These are phyloP conservation scores for Pipistrellus pygmaeus DNA, from an alignment of 2,797 vertebrate species.

Conservation along the genomic window DNA sequence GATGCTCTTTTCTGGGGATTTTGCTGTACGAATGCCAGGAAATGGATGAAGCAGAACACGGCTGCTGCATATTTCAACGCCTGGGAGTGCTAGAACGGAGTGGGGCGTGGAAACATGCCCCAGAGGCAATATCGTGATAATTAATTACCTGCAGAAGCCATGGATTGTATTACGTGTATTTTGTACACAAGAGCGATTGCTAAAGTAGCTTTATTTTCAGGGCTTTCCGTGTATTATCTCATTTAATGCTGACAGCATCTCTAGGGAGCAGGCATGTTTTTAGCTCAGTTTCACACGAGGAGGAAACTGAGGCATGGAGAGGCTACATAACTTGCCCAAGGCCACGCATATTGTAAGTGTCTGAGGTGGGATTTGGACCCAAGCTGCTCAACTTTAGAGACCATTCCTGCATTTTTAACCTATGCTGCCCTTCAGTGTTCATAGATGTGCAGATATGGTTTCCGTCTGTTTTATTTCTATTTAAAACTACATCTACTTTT, in stretches of 20 bases:
- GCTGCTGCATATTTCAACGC: not conserved
- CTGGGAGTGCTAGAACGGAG: not conserved
- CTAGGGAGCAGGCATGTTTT: not conserved
- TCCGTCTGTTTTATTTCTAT: not conserved
- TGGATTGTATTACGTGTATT: not conserved
- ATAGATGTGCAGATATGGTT: not conserved
- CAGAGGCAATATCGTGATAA: not conserved
- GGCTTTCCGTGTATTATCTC: not conserved
- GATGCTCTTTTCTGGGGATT: not conserved
- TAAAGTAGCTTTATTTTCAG: not conserved
- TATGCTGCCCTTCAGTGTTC: not conserved
- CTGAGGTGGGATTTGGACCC: not conserved
- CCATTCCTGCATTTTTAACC: not conserved
- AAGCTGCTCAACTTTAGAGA: not conserved
- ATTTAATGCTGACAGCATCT: not conserved
- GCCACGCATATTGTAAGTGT: not conserved
- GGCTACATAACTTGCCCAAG: not conserved
- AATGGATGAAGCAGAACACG: not conserved
- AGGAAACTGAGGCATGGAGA: not conserved
- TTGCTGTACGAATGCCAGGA: not conserved
- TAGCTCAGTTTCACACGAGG: not conserved
- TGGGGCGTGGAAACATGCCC: not conserved
- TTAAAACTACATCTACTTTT: constrained; percentile 18
- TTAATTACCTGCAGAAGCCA: not conserved
- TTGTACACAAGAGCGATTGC: not conserved